phyloP scores from a whole-genome alignment of 2,888 invertebrate genomes.

The Cataglyphis livida region DNA sequence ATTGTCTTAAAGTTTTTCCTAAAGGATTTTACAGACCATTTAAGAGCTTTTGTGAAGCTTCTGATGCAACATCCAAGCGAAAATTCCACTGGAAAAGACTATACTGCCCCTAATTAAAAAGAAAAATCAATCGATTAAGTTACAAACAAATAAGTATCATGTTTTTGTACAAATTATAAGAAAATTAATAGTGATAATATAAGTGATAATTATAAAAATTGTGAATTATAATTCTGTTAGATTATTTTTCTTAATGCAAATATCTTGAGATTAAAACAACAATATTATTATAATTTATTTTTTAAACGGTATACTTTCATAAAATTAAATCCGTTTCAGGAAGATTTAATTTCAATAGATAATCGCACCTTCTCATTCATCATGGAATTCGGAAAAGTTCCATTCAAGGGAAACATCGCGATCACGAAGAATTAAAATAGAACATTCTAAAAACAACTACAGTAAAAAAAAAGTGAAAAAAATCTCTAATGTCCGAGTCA shows the following conservation, averaged over 20 bases:
- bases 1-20: neutral
- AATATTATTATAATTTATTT: neutral
- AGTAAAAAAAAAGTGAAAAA: slow-evolving; percentile 13
- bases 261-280: neutral
- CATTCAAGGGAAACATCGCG: neutral
- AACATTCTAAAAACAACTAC: neutral
- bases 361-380: neutral
- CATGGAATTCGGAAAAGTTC: slow-evolving; percentile 1
- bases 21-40: slow-evolving; percentile 3
- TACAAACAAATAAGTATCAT: neutral
- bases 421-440: neutral
- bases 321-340: neutral
- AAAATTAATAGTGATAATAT: too few species aligned
- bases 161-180: neutral
- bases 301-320: neutral
- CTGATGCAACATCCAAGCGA: slow-evolving; percentile 74
- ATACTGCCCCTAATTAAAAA: slow-evolving; percentile 77
- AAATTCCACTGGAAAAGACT: slow-evolving; percentile 74
- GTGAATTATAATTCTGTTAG: neutral
- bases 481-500: neutral
- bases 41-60: slow-evolving; percentile 36
- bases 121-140: neutral
- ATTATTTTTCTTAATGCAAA: neutral
- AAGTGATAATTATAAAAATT: neutral
- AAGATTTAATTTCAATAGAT: neutral